phyloP scores from a whole-genome alignment of 2,113 vertebrate genomes.

The Trochalopteron elliotii region DNA sequence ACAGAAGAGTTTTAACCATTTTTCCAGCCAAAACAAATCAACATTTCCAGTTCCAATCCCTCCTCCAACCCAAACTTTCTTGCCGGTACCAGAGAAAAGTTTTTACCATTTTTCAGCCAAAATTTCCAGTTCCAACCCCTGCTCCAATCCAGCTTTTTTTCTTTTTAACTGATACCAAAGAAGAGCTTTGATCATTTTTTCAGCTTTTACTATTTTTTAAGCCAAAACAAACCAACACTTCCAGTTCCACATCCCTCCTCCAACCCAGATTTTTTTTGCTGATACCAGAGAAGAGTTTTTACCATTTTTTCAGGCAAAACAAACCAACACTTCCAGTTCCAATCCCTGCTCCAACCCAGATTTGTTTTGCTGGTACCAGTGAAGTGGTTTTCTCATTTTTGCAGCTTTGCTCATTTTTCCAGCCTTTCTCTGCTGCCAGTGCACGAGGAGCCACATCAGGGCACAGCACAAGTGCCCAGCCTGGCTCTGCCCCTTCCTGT shows the following conservation, averaged over 20 bases:
- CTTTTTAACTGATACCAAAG: neutral
- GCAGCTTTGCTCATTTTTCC: neutral
- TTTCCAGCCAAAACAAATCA: neutral
- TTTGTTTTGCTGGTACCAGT: neutral
- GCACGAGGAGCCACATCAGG: neutral
- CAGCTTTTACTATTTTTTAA: neutral
- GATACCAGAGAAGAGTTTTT: rapidly evolving
- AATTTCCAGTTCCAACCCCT: neutral
- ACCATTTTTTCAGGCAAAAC: neutral
- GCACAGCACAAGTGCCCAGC: neutral
- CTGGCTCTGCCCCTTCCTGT: neutral
- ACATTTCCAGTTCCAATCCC: no score
- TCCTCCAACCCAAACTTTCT: neutral
- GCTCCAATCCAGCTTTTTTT: neutral
- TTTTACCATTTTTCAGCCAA: neutral
- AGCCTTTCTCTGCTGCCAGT: neutral
- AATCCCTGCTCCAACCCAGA: neutral
- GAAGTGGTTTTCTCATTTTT: rapidly evolving
- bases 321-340: no score
- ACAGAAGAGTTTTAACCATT: neutral
- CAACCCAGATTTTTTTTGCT: no score
- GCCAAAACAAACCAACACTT: neutral
- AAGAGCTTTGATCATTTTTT: neutral
- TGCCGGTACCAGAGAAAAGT: neutral
- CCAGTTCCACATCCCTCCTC: neutral